Evolutionary conservation across 2,113 vertebrate species (phyloP).

Genomic region (Gavia stellata): DNA sequence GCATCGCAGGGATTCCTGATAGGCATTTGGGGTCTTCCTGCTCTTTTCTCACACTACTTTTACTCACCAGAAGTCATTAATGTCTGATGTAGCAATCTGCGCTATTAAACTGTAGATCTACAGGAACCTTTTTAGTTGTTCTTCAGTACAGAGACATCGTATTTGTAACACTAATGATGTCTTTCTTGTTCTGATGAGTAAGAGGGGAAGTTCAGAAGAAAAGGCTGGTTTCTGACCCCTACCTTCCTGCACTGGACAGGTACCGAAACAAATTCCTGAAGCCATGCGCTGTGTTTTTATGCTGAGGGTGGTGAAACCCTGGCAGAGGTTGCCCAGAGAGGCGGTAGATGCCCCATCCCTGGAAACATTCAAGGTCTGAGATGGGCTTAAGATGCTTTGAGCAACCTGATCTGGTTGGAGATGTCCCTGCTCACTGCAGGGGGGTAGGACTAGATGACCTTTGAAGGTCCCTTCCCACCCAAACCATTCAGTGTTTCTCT

Average conservation of each 20-base stretch:
- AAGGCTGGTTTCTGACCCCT: not conserved
- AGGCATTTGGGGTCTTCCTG: not conserved
- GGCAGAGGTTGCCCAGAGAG: not conserved
- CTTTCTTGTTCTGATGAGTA: not conserved
- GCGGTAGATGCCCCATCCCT: not conserved
- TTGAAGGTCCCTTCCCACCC: not conserved
- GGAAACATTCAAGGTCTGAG: rapidly evolving
- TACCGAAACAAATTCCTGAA: not conserved
- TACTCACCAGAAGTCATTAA: not conserved
- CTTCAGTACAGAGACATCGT: not conserved
- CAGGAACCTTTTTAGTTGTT: not conserved
- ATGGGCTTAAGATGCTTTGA: no score
- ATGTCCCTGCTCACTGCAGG: not conserved
- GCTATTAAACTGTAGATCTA: not conserved
- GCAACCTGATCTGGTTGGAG: rapidly evolving
- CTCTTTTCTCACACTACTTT: not conserved
- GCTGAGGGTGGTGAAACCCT: not conserved
- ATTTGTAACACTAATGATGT: not conserved
- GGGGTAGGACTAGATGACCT: not conserved
- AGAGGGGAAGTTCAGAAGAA: not conserved
- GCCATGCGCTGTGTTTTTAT: rapidly evolving
- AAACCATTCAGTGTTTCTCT: not conserved
- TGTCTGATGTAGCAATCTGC: not conserved
- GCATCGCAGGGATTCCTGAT: not conserved
- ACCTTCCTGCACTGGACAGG: not conserved